Conservation (phyloP, 2,113 vertebrate species). For the Corythaeola cristata region DNA sequence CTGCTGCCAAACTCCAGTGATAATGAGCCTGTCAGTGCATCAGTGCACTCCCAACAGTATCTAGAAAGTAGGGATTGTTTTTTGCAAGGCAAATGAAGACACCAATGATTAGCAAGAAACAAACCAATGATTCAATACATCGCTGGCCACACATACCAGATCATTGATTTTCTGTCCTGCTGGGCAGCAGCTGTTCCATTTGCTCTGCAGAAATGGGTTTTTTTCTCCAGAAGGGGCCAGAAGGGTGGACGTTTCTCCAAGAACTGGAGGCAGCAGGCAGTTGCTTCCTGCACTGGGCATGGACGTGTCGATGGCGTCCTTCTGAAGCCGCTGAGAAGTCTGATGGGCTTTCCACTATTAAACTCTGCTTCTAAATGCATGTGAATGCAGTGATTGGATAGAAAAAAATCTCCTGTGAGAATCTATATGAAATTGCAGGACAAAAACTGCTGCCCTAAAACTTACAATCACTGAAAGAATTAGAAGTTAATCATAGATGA, state of each 20-base stretch:
- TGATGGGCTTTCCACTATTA: background rate
- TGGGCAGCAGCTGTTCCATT: constrained; percentile 65
- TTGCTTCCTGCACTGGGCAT: background rate
- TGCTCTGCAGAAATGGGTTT: background rate
- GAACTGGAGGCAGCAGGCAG: background rate
- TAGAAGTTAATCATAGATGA: constrained; percentile 29
- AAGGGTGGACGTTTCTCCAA: background rate
- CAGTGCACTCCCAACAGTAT: constrained; percentile 27
- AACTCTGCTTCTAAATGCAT: background rate
- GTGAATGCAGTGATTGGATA: background rate
- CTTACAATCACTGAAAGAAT: constrained; percentile 39
- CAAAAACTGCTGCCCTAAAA: constrained; percentile 15
- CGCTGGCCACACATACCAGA: constrained; percentile 50
- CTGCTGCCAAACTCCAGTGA: constrained; percentile 61
- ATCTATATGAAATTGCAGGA: background rate
- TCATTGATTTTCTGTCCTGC: constrained; percentile 48
- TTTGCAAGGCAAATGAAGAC: constrained; percentile 68
- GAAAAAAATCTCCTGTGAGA: background rate
- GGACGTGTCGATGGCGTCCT: background rate
- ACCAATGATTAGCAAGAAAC: constrained; percentile 63
- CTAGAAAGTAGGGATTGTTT: constrained; percentile 49
- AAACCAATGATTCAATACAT: constrained; percentile 55
- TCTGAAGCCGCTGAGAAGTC: constrained; percentile 10
- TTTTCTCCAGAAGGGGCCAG: background rate
- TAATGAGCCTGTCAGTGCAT: constrained; percentile 63